Evolutionary conservation across 1,140 invertebrate genomes (phyloP).

Genomic region (Lepidostoma basale): DNA sequence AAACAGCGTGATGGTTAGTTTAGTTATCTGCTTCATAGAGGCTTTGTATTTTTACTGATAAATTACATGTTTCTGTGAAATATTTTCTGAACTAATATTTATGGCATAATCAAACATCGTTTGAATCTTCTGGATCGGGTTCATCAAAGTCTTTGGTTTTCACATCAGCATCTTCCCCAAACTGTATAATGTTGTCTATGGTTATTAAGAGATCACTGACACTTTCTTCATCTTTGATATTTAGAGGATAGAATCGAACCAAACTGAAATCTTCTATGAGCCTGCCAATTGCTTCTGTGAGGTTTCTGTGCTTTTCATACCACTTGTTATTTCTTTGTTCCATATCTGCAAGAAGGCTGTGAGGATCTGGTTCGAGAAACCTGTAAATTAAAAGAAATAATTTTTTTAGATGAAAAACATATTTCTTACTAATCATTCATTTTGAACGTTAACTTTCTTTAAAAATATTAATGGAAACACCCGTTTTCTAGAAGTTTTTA

Average conservation of each 20-base stretch:
- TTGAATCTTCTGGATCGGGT: slow-evolving; percentile 63
- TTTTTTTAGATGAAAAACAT: too few relatives aligned
- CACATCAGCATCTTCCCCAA: slow-evolving; percentile 93
- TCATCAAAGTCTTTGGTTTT: slow-evolving; percentile 82
- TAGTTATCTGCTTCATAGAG: too few relatives aligned
- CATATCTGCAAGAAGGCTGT: slow-evolving; percentile 72
- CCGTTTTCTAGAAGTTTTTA: too few relatives aligned
- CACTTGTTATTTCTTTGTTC: slow-evolving; percentile 68
- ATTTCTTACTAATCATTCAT: too few relatives aligned
- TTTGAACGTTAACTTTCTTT: too few relatives aligned
- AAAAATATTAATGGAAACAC: too few relatives aligned
- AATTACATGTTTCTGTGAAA: too few relatives aligned
- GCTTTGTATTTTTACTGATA: too few relatives aligned
- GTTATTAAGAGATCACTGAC: slow-evolving; percentile 81
- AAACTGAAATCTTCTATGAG: slow-evolving; percentile 92
- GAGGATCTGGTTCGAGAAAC: slow-evolving; percentile 85
- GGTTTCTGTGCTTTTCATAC: slow-evolving; percentile 76
- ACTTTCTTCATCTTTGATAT: slow-evolving; percentile 88
- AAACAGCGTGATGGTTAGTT: too few relatives aligned
- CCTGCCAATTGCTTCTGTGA: slow-evolving; percentile 78
- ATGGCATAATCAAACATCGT: too few relatives aligned
- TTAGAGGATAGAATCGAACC: slow-evolving; percentile 89
- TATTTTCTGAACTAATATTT: too few relatives aligned
- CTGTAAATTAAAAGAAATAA: slow-evolving; percentile 56
- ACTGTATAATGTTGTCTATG: slow-evolving; percentile 95